Conservation (phyloP, 2,113 vertebrate species). For the Oreochromis aureus region DNA sequence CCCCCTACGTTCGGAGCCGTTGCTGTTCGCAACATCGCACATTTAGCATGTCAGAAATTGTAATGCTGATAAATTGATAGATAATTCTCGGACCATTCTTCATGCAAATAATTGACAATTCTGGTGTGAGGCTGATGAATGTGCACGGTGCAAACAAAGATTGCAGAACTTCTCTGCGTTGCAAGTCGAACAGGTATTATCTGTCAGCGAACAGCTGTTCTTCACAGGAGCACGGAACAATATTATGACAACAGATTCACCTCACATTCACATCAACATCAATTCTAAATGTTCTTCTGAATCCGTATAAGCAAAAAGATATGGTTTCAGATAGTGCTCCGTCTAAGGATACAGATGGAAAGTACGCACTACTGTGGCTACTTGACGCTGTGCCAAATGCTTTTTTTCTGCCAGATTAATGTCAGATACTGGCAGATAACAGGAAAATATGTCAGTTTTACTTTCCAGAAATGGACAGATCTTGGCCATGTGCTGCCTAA, state of each 20-base stretch:
- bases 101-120: conserved; percentile 50
- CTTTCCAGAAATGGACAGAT: conserved; percentile 74
- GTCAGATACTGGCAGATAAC: conserved; percentile 76
- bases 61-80: conserved; percentile 48
- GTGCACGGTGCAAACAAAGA: neutral
- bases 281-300: neutral
- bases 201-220: conserved; percentile 4
- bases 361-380: conserved; percentile 38
- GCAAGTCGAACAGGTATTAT: neutral
- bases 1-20: conserved; percentile 13
- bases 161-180: neutral
- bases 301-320: neutral
- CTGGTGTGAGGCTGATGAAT: neutral
- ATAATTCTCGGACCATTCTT: conserved; percentile 43
- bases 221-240: neutral
- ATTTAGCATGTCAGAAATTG: conserved; percentile 50
- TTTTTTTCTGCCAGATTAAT: conserved; percentile 70
- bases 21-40: conserved; percentile 17
- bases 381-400: conserved; percentile 55
- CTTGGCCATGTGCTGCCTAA: conserved; percentile 75
- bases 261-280: conserved; percentile 9
- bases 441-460: conserved; percentile 74
- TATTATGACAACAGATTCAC: conserved; percentile 31
- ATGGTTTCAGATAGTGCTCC: conserved; percentile 6
- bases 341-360: conserved; percentile 57